phyloP scores from a whole-genome alignment of 53 echinoderm and acorn worm genomes.

The Paracentrotus lividus region DNA sequence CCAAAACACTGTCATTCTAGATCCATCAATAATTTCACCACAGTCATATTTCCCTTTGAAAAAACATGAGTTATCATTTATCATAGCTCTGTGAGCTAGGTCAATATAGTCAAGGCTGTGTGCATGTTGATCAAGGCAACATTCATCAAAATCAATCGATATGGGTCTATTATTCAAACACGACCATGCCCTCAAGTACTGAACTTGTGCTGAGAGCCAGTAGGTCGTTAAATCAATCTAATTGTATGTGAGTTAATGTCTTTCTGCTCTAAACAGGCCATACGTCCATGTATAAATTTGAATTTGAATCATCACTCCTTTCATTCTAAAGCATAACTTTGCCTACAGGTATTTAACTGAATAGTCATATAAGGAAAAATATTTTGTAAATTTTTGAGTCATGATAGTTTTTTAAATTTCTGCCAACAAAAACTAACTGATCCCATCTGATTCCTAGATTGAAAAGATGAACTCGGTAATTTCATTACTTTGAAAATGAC shows the following conservation, averaged over 20 bases:
- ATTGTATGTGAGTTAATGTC: no score
- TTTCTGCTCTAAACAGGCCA: no score
- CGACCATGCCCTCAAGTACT: background rate
- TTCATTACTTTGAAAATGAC: no score
- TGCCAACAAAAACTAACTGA: no score
- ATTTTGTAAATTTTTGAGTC: background rate
- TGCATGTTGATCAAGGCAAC: conserved; percentile 1
- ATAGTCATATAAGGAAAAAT: background rate
- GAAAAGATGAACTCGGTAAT: no score
- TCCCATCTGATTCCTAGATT: no score
- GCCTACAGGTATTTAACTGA: background rate
- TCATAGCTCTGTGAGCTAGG: background rate
- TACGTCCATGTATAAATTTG: background rate
- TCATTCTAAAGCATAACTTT: background rate
- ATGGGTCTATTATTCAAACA: conserved; percentile 20
- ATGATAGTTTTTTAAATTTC: no score
- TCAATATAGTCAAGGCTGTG: background rate
- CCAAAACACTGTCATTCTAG: no score
- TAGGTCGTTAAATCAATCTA: no score
- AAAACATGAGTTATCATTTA: background rate
- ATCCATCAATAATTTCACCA: background rate
- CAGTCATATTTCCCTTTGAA: background rate
- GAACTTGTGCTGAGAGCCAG: no score
- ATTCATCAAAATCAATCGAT: conserved; percentile 20
- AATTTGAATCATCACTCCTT: conserved; percentile 3